phyloP scores from a whole-genome alignment of 1,140 invertebrate genomes.

The Bilobella aurantiaca region DNA sequence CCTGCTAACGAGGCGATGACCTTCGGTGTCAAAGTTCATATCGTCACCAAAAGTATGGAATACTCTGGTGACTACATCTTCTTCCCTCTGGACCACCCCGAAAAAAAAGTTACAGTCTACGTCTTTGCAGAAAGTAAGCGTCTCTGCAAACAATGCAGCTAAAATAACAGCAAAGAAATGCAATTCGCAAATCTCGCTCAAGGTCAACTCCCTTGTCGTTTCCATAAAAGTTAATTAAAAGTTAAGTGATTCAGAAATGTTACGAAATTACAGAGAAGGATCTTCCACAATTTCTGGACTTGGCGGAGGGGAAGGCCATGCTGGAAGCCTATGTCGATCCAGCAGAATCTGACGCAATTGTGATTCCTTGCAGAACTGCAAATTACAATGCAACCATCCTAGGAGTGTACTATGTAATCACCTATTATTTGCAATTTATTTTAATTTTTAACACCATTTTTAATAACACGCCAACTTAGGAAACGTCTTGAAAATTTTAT shows the following conservation, averaged over 20 bases:
- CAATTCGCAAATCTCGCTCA: not conserved
- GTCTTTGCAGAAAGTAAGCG: conserved; percentile 1
- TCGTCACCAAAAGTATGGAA: not conserved
- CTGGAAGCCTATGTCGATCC: not conserved
- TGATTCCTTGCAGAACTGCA: not conserved
- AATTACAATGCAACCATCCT: not conserved
- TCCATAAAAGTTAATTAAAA: not conserved
- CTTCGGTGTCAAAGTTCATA: not conserved
- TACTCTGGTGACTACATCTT: not conserved
- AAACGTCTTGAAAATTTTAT: no score
- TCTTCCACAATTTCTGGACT: conserved; percentile 1
- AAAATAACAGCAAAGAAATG: not conserved
- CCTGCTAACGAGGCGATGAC: not conserved
- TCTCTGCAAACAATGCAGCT: not conserved
- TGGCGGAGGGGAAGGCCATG: not conserved
- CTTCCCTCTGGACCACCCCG: not conserved
- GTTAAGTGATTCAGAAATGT: not conserved
- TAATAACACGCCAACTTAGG: no score
- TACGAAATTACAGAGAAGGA: not conserved
- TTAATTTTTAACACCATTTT: no score
- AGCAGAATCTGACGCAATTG: not conserved
- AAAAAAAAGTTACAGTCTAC: not conserved
- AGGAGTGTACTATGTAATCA: not conserved
- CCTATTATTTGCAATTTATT: no score
- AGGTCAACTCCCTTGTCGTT: not conserved